phyloP scores from a whole-genome alignment of 2,797 vertebrate genomes.

The Gymnocypris eckloni region DNA sequence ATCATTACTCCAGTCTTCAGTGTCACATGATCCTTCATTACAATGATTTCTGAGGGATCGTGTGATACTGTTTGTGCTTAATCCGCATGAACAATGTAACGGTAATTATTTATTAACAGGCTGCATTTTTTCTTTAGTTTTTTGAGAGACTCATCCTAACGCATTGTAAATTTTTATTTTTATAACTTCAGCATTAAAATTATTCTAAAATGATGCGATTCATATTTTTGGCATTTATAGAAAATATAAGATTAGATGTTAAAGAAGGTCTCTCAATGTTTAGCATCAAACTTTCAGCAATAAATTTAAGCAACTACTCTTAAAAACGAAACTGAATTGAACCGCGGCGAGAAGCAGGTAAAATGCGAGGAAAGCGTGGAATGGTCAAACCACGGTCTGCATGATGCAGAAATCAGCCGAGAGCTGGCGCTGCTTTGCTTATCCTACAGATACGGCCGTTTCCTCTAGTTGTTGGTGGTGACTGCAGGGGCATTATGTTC shows the following conservation, averaged over 20 bases:
- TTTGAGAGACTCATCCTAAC: neutral
- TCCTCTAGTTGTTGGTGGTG: constrained; percentile 29
- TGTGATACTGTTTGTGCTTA: neutral
- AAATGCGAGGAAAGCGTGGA: neutral
- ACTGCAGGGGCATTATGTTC: constrained; percentile 41
- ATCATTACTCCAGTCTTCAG: neutral
- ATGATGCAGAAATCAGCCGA: constrained; percentile 12
- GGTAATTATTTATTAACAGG: neutral
- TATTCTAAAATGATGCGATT: neutral
- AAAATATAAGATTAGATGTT: neutral
- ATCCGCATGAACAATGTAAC: neutral
- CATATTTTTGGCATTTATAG: neutral
- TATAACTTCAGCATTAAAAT: constrained; percentile 1
- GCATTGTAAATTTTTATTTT: neutral
- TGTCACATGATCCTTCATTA: neutral
- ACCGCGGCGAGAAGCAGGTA: neutral
- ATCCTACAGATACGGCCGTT: constrained; percentile 29
- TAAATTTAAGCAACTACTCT: neutral
- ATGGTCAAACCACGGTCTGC: constrained; percentile 27
- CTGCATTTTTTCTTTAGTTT: neutral
- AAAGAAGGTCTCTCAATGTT: neutral
- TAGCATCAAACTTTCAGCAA: neutral
- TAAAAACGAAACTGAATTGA: neutral
- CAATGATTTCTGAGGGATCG: neutral
- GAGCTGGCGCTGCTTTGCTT: constrained; percentile 8